Evolutionary conservation across 2,113 vertebrate species (phyloP).

Genomic region (Condylura cristata): DNA sequence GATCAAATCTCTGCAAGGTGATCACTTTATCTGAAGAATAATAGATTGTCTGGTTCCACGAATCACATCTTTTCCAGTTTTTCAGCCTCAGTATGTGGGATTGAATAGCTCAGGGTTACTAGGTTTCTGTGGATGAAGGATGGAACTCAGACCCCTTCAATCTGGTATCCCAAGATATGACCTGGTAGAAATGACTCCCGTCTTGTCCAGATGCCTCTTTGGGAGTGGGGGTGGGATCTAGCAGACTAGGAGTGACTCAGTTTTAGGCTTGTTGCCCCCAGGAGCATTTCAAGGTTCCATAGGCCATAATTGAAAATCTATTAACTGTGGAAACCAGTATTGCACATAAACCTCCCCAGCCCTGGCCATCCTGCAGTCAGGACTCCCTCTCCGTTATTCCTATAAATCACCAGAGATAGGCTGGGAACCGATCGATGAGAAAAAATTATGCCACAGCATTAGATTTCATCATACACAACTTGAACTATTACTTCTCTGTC

Average conservation of each 20-base stretch:
- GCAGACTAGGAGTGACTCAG: background rate
- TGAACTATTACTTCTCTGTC: constrained; percentile 82
- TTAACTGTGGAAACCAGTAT: constrained; percentile 76
- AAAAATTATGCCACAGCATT: constrained; percentile 83
- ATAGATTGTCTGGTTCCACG: background rate
- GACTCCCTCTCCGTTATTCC: constrained; percentile 60
- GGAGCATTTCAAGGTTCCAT: background rate
- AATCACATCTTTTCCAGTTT: background rate
- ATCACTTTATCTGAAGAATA: background rate
- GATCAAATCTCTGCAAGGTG: background rate
- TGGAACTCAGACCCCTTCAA: background rate
- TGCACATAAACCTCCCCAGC: constrained; percentile 74
- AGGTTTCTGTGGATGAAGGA: background rate
- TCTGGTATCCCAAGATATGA: background rate
- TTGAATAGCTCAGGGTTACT: background rate
- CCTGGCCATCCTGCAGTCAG: constrained; percentile 64
- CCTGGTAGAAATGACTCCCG: background rate
- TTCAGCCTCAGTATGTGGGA: background rate
- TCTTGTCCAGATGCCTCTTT: background rate
- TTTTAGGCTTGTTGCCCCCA: constrained; percentile 24
- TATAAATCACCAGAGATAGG: constrained; percentile 84
- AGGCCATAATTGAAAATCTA: constrained; percentile 77
- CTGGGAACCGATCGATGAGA: constrained; percentile 82
- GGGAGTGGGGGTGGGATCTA: background rate
- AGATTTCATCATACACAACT: constrained; percentile 84